These are phyloP conservation scores for Heliconius hermathena DNA, from an alignment of 1,140 invertebrate genomes.

Conservation along the genomic window DNA sequence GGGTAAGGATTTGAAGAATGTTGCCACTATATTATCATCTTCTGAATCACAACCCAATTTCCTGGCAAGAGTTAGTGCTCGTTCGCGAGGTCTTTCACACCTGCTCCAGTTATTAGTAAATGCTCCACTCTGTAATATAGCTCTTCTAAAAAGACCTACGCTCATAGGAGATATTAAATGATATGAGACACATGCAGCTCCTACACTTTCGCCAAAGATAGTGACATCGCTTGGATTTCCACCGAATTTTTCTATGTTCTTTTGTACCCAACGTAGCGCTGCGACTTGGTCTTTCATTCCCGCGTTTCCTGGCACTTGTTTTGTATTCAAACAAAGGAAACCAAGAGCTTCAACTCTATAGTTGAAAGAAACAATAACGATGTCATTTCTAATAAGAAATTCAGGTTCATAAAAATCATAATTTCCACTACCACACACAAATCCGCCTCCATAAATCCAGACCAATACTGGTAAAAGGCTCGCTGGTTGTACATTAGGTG, in stretches of 20 bases:
- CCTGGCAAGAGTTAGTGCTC: conserved; percentile 14
- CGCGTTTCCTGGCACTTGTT: conserved; percentile 82
- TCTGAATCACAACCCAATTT: conserved; percentile 17
- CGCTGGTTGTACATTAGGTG: conserved; percentile 54
- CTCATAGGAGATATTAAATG: conserved; percentile 68
- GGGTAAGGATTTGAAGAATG: conserved; percentile 16
- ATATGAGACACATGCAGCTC: conserved; percentile 63
- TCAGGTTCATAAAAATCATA: conserved; percentile 82
- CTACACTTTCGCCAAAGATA: conserved; percentile 75
- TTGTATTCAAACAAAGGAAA: conserved; percentile 83
- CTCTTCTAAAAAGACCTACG: conserved; percentile 63
- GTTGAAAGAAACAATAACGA: conserved; percentile 87
- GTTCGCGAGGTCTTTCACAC: conserved; percentile 1
- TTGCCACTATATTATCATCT: conserved; percentile 6
- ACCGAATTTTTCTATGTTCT: conserved; percentile 82
- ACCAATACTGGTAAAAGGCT: conserved; percentile 72
- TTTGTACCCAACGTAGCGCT: conserved; percentile 81
- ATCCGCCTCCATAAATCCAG: conserved; percentile 81
- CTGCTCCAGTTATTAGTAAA: conserved; percentile 6
- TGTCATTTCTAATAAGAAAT: conserved; percentile 83
- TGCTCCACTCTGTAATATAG: conserved; percentile 59
- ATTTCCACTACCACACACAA: conserved; percentile 55
- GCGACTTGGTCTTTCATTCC: conserved; percentile 84
- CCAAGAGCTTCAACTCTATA: conserved; percentile 86
- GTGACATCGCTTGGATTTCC: conserved; percentile 78